phyloP scores from a whole-genome alignment of 1,140 invertebrate genomes.

The Melanaphis sacchari region DNA sequence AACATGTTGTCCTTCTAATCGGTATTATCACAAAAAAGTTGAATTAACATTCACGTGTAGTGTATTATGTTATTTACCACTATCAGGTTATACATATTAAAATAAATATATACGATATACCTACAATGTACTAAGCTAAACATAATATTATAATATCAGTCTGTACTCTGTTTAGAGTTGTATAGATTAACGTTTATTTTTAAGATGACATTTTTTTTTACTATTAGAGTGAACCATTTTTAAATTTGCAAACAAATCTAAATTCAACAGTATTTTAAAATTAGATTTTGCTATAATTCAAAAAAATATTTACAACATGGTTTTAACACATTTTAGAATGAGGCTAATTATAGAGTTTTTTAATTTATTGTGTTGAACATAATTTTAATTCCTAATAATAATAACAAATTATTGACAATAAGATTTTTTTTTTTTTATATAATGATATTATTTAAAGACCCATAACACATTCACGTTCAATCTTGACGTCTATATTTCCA shows the following conservation, averaged over 20 bases:
- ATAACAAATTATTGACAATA: background rate
- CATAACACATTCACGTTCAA: background rate
- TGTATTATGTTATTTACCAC: background rate
- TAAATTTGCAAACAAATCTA: background rate
- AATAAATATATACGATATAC: background rate
- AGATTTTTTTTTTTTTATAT: background rate
- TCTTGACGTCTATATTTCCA: background rate
- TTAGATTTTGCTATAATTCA: no score
- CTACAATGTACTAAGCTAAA: background rate
- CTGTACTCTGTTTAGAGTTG: background rate
- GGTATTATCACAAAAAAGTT: background rate
- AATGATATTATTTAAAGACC: background rate
- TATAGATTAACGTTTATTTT: background rate
- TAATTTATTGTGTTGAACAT: background rate
- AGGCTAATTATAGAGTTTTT: background rate
- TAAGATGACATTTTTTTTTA: background rate
- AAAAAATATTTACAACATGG: no score
- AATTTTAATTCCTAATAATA: background rate
- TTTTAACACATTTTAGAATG: no score
- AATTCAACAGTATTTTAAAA: background rate
- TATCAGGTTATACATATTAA: background rate
- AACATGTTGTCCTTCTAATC: background rate
- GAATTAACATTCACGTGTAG: background rate
- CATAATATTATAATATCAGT: background rate
- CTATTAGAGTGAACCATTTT: background rate